Percentiles rank a stretch among this genome's conserved stretches.
Conservation (phyloP, 53 echinoderm and acorn worm species). For the Echinometra lucunter region DNA sequence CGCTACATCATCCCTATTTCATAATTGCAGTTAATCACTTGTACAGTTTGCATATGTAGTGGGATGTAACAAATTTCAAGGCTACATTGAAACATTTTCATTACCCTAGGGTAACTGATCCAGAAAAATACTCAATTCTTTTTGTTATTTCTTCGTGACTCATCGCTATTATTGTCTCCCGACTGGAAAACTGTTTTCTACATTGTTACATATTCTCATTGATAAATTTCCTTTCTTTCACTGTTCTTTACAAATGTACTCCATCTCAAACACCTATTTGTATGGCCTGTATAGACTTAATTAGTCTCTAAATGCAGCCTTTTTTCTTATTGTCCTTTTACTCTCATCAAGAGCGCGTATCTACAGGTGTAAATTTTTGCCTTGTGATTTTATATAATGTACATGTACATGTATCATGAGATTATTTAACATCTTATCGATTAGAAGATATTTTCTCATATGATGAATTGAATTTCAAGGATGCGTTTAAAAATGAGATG, state of each 20-base stretch:
- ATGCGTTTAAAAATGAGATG: background rate
- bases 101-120: background rate
- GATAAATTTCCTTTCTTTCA: background rate
- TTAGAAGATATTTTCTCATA: background rate
- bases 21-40: too few relatives aligned
- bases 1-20: too few relatives aligned
- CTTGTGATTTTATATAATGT: too few relatives aligned
- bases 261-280: background rate
- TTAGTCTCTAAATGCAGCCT: background rate
- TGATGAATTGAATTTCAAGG: background rate
- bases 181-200: background rate
- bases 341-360: background rate
- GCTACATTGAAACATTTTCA: background rate
- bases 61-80: background rate
- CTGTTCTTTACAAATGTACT: background rate
- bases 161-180: background rate
- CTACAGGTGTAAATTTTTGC: background rate
- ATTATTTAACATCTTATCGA: background rate
- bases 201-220: background rate
- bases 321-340: background rate
- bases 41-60: background rate
- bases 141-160: background rate
- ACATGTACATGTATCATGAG: too few relatives aligned
- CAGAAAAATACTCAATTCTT: background rate
- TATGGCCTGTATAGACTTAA: background rate